Percentiles rank a stretch among this genome's conserved stretches.
phyloP scores from a whole-genome alignment of 2,797 vertebrate genomes.

The Aldrovandia affinis region DNA sequence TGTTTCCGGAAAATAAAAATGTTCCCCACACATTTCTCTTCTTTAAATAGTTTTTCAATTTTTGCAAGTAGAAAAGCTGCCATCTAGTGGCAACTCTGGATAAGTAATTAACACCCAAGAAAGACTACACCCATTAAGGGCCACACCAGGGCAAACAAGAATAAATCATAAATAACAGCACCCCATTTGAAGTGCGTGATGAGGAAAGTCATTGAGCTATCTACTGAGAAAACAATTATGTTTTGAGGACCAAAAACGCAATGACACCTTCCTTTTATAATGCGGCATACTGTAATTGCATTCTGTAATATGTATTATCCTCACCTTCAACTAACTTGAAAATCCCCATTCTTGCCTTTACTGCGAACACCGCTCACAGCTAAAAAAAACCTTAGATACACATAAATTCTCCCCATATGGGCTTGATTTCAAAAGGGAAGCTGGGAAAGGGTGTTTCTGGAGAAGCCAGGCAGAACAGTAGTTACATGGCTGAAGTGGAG shows the following conservation, averaged over 20 bases:
- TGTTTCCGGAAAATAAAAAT: not conserved
- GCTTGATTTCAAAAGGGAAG: conserved; percentile 24
- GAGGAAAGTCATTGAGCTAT: conserved; percentile 11
- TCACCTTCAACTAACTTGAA: conserved; percentile 2
- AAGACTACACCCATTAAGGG: not conserved
- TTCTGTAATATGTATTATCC: not conserved
- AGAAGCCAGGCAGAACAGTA: conserved; percentile 8
- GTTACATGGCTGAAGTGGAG: conserved; percentile 17
- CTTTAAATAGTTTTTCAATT: not conserved
- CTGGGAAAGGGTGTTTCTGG: not conserved
- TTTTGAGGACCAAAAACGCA: conserved; percentile 20
- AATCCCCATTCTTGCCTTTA: not conserved
- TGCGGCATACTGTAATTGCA: conserved; percentile 1
- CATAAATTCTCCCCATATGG: conserved; percentile 7
- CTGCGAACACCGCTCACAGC: conserved; percentile 10
- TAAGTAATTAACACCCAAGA: conserved; percentile 27
- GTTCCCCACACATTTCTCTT: not conserved
- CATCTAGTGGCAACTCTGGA: conserved; percentile 68
- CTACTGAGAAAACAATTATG: conserved; percentile 23
- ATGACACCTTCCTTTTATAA: conserved; percentile 5
- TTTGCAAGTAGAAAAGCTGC: conserved; percentile 60
- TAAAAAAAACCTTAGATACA: conserved; percentile 27
- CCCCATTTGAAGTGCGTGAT: conserved; percentile 17
- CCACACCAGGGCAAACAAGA: conserved; percentile 30
- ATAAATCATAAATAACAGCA: conserved; percentile 18